Evolutionary conservation across 2,797 vertebrate species (phyloP).

Genomic region (Tolypeutes matacus): DNA sequence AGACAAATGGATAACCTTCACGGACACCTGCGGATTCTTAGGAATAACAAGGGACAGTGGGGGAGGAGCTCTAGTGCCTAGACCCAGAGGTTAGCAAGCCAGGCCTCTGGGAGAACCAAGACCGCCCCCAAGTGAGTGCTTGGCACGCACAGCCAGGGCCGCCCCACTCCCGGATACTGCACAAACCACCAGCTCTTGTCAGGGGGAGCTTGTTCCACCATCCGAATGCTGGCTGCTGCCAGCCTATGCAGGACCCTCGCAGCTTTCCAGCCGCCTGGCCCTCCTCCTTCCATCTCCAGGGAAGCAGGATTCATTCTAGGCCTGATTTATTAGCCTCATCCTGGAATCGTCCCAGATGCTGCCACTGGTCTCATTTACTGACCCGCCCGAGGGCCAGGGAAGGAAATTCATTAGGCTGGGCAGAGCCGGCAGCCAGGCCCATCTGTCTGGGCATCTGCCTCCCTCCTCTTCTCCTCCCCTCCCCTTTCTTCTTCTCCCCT

Average conservation of each 20-base stretch:
- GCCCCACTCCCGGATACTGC: constrained; percentile 52
- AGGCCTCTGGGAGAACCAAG: background rate
- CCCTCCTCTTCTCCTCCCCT: background rate
- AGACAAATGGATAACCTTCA: background rate
- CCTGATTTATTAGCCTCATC: constrained; percentile 75
- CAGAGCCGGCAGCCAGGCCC: constrained; percentile 76
- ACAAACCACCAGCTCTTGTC: constrained; percentile 43
- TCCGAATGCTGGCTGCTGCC: background rate
- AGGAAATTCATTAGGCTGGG: constrained; percentile 84
- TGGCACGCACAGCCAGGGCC: constrained; percentile 10
- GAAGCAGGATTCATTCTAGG: constrained; percentile 36
- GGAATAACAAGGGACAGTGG: background rate
- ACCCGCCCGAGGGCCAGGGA: constrained; percentile 82
- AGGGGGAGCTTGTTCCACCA: constrained; percentile 53
- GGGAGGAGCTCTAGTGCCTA: background rate
- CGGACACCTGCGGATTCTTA: background rate
- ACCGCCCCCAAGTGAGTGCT: background rate
- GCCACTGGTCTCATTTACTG: constrained; percentile 76
- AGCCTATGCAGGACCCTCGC: background rate
- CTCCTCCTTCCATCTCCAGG: constrained; percentile 65
- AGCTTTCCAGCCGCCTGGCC: background rate
- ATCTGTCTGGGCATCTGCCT: constrained; percentile 84
- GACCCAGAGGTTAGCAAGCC: background rate
- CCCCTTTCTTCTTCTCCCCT: no score
- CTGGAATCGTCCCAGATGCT: constrained; percentile 72